Percentiles rank a stretch among this genome's conserved stretches.
These are phyloP conservation scores for Brachyhypopomus occidentalis DNA, from an alignment of 2,113 vertebrate species.

Conservation along the genomic window DNA sequence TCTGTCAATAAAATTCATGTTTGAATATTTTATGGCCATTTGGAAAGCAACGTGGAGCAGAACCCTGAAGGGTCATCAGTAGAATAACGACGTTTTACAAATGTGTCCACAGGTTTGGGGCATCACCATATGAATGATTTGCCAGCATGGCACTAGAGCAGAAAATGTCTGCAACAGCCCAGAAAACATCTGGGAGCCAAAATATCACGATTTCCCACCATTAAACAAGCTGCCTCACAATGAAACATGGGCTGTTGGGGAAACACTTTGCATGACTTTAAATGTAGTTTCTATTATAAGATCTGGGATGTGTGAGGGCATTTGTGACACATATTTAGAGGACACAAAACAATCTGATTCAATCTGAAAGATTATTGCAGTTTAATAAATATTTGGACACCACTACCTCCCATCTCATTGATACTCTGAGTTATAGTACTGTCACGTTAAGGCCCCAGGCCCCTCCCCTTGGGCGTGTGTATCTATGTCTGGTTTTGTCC, in stretches of 20 bases:
- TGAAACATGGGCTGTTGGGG: conserved; percentile 20
- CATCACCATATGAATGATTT: conserved; percentile 40
- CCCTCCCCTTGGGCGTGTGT: no score
- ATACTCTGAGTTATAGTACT: conserved; percentile 27
- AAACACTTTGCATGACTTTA: conserved; percentile 43
- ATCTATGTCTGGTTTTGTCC: no score
- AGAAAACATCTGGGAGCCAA: conserved; percentile 19
- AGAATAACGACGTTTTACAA: conserved; percentile 46
- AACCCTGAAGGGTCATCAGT: conserved; percentile 14
- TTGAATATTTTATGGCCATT: conserved; percentile 35
- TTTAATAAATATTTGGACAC: conserved; percentile 33
- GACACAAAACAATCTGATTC: conserved; percentile 37
- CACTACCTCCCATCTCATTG: not conserved
- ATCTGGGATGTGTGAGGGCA: conserved; percentile 28
- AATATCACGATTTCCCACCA: not conserved
- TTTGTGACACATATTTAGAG: not conserved
- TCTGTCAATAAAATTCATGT: conserved; percentile 19
- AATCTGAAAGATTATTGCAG: conserved; percentile 4
- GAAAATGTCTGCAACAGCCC: conserved; percentile 21
- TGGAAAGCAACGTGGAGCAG: conserved; percentile 4
- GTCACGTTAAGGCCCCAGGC: no score
- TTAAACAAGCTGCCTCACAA: not conserved
- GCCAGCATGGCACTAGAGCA: conserved; percentile 21
- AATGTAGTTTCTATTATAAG: conserved; percentile 17
- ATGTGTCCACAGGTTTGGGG: conserved; percentile 33